A percentile compares a stretch with the other conserved stretches of the same genome.
phyloP scores from a whole-genome alignment of 2,888 invertebrate species.

The Cepaea hortensis region DNA sequence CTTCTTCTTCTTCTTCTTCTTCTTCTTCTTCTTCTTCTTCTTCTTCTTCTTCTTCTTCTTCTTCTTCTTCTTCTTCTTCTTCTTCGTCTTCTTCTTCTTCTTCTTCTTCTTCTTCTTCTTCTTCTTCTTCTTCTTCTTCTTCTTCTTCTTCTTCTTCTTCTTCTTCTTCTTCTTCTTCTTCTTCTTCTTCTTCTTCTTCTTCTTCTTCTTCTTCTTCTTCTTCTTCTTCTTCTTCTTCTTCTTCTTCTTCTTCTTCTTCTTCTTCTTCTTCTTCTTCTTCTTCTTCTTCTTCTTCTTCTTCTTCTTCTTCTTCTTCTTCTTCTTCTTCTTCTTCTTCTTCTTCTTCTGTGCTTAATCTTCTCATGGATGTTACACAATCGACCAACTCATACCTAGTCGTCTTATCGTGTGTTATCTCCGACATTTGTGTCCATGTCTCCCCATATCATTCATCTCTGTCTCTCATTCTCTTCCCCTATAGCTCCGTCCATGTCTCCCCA shows the following conservation, averaged over 20 bases:
- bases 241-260: conserved; percentile 1
- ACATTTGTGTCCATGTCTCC: too few species aligned
- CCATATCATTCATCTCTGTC: too few species aligned
- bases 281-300: not conserved
- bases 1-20: conserved; percentile 5
- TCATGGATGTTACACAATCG: not conserved
- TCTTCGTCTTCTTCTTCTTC: not conserved
- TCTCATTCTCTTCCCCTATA: too few species aligned
- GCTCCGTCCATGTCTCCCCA: too few species aligned
- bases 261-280: not conserved
- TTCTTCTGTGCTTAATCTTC: not conserved
- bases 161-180: conserved; percentile 5
- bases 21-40: not conserved
- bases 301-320: conserved; percentile 18
- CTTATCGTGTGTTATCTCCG: too few species aligned
- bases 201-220: conserved; percentile 33
- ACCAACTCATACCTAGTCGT: too few species aligned
- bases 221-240: conserved; percentile 34
- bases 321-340: conserved; percentile 6
- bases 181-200: conserved; percentile 28
- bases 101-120: conserved; percentile 8
- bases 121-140: conserved; percentile 3
- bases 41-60: not conserved
- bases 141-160: not conserved
- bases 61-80: not conserved